phyloP scores from a whole-genome alignment of 2,113 vertebrate species.

The Aviceda subcristata region DNA sequence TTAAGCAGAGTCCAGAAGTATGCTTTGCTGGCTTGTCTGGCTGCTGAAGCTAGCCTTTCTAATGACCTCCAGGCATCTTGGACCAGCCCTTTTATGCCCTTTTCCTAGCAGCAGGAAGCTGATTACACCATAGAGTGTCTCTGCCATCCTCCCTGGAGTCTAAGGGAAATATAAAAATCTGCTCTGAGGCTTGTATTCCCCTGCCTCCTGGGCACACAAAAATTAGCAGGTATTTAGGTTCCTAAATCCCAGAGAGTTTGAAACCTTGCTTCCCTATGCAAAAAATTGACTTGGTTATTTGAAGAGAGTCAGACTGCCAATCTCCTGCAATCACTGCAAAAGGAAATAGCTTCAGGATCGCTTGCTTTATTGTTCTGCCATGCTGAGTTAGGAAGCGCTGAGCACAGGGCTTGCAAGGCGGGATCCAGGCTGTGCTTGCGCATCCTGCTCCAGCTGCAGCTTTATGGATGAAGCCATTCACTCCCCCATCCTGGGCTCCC shows the following conservation, averaged over 20 bases:
- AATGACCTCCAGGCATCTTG: neutral
- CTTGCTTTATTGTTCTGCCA: neutral
- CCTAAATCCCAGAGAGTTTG: neutral
- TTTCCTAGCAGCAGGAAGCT: neutral
- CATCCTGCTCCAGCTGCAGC: neutral
- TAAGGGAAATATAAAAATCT: neutral
- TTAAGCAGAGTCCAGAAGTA: neutral
- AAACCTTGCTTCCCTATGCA: neutral
- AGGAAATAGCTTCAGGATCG: neutral
- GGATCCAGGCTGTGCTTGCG: neutral
- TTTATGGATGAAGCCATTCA: neutral
- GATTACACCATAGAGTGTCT: neutral
- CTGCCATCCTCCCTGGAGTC: neutral
- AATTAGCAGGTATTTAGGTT: neutral
- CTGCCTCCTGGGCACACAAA: neutral
- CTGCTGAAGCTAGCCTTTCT: neutral
- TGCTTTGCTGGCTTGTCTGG: neutral
- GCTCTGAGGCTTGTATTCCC: neutral
- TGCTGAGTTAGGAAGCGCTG: neutral
- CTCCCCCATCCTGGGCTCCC: neutral
- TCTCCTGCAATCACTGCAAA: neutral
- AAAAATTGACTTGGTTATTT: neutral
- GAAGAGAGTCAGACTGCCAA: neutral
- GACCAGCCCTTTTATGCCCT: neutral
- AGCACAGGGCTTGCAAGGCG: neutral